Evolutionary conservation across 2,113 vertebrate genomes (phyloP), one percentile per base, ranked within the genome.

Genomic region (Triplophysa rosa): DNA sequence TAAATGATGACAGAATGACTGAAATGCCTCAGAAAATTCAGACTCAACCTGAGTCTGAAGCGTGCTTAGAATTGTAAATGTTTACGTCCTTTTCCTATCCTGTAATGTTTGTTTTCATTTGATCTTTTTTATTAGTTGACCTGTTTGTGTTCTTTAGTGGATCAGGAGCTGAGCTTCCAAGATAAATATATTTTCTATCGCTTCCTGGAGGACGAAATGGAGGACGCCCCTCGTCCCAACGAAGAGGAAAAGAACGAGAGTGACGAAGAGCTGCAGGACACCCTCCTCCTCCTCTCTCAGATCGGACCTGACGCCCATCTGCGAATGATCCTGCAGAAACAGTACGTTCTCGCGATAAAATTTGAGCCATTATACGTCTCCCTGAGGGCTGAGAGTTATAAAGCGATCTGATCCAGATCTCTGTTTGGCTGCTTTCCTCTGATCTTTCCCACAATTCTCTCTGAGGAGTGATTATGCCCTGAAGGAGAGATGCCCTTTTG

Each of bases 171-270:
- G 80, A 89, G 93, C 89, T 99, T 99, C 90, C 97, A 99, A 91
- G 98, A 99, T 89, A 99, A 99, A 87, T 98, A 99, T 86, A 92
- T 98, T 75, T 99, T 98, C 90, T 99, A 98, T 88, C 96, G 96
- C 74, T 99, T 99, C 91, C 92, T 99, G 91, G 96, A 97, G 0
- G 98, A 99, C 14, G 96, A 99, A 83, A 86, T 83, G 1, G 97
- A 97, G 62, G 95, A 95, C 49, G 89, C 93, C 14, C 89, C 91
- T 72, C 83, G 94, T 66, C 97, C 95, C 66, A 94, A 89, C 0
- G 96, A 98, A 66, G 95, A 97, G 45, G 95, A 99, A 86, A 94
- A 90, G 83, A 96, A 92, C 84, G 95, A 98, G 85, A 95, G 94
- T 83, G 95, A 97, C 3, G 98, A 99, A 67, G 97, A 97, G 85